Evolutionary conservation across 2,797 vertebrate genomes (phyloP), one percentile per base, ranked within the genome.

Genomic region (Novumbra hubbsi): DNA sequence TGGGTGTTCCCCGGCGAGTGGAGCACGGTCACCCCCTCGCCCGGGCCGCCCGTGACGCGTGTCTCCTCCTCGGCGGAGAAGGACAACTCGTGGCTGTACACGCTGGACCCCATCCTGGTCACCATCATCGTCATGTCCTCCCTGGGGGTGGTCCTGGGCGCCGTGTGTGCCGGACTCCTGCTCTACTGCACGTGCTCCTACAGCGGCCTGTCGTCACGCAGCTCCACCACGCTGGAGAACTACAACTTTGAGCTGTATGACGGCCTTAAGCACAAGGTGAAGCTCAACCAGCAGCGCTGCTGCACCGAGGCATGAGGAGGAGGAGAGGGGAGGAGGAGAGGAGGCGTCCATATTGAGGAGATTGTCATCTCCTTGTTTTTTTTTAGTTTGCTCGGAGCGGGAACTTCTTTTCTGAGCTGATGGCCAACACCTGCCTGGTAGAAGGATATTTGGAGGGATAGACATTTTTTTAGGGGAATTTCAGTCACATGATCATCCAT

Each of bases 91-190:
- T 98, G 97, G 97, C 92, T 98, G 0, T 97, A 98, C 90, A 96
- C 96, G 0, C 91, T 99, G 83, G 98, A 99, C 80, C 98, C 98
- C 75, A 98, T 99, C 88, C 94, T 99, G 76, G 96, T 99, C 81
- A 98, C 97, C 90, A 98, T 99, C 89, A 99, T 99, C 11, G 96
- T 97, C 4, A 98, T 99, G 98, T 99, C 97, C 88, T 98, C 97
- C 0, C 90, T 99, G 0, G 98, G 98, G 0, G 96, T 99, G 71
- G 91, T 99, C 75, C 90, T 99, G 0, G 98, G 98, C 0, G 97
- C 96, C 1, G 94, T 98, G 1, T 98, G 97, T 0, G 96, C 98
- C 0, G 98, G 97, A 0, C 90, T 99, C 32, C 94, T 99, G 21
- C 96, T 99, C 65, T 99, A 99, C 92, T 99, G 98, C 90, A 96